phyloP scores from a whole-genome alignment of 1,140 invertebrate species.

The Caenorhabditis elegans region DNA sequence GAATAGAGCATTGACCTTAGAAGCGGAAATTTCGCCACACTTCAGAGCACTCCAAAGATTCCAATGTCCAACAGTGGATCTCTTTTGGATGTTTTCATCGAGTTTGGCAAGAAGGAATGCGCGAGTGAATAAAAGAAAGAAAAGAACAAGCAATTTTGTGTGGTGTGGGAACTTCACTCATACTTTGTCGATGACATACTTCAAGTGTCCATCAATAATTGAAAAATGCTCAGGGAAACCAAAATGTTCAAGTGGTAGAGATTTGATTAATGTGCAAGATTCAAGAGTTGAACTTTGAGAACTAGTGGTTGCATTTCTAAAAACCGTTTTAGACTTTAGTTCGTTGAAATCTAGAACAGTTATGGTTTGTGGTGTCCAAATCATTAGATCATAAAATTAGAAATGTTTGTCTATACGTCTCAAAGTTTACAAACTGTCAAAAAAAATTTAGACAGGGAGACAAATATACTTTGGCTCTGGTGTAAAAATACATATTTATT shows the following conservation, averaged over 20 bases:
- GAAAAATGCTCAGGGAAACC: conserved; percentile 7
- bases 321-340: too few species aligned
- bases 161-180: conserved; percentile 26
- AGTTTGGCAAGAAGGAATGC: neutral
- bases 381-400: too few species aligned
- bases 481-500: too few species aligned
- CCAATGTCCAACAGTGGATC: neutral
- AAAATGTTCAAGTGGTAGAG: conserved; percentile 2
- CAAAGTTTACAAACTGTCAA: too few species aligned
- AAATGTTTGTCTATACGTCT: too few species aligned
- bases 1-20: conserved; percentile 6
- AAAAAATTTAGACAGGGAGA: too few species aligned
- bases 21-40: conserved; percentile 8
- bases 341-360: too few species aligned
- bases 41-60: neutral
- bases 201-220: conserved; percentile 25
- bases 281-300: neutral
- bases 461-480: too few species aligned
- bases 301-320: too few species aligned
- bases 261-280: neutral
- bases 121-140: conserved; percentile 7
- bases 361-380: too few species aligned
- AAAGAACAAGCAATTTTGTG: conserved; percentile 24
- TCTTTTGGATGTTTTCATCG: neutral
- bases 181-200: conserved; percentile 14